These are phyloP conservation scores for Neodontobutis hainanensis DNA, from an alignment of 2,113 vertebrate genomes.

Conservation along the genomic window DNA sequence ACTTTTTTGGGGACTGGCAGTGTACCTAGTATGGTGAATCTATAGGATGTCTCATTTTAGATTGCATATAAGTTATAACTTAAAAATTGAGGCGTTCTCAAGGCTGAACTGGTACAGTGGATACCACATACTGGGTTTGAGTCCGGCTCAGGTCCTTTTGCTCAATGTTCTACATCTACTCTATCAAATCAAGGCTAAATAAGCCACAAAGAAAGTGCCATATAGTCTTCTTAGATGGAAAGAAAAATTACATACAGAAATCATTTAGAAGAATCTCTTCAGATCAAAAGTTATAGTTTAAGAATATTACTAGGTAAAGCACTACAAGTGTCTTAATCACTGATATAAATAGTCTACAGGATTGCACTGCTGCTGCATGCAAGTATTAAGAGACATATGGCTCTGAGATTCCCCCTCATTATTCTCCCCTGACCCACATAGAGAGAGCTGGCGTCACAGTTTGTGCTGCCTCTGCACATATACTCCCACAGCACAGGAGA, in stretches of 20 bases:
- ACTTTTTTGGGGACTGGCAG: too few species aligned
- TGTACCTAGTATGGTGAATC: neutral
- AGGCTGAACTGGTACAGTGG: too few species aligned
- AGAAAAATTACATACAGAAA: neutral
- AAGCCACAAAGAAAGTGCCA: too few species aligned
- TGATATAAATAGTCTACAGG: conserved; percentile 1
- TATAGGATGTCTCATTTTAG: neutral
- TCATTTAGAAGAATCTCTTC: neutral
- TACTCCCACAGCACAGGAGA: conserved; percentile 36
- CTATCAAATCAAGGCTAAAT: too few species aligned
- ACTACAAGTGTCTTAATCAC: conserved; percentile 20
- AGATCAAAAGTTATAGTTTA: neutral
- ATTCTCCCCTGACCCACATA: conserved; percentile 63
- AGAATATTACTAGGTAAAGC: neutral
- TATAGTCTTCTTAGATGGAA: neutral
- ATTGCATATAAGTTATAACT: neutral
- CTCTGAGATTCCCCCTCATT: conserved; percentile 56
- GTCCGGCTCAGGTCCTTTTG: too few species aligned
- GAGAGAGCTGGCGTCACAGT: conserved; percentile 31
- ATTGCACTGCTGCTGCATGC: conserved; percentile 9
- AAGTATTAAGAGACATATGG: conserved; percentile 51
- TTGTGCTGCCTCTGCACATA: conserved; percentile 58
- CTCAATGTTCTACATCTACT: too few species aligned
- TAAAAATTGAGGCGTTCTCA: too few species aligned
- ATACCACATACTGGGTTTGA: too few species aligned